phyloP scores from a whole-genome alignment of 1,140 invertebrate genomes.

The Bombyx mori region ASM3026992v2 NC_085128.1:6007001-6007500 shows the following conservation, averaged over 20 bases:
- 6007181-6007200: not conserved
- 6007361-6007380: conserved; percentile 56
- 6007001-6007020: too few relatives aligned
- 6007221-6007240: conserved; percentile 15
- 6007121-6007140: too few relatives aligned
- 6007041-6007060: not conserved
- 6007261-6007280: conserved; percentile 34
- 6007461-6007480: conserved; percentile 57
- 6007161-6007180: not conserved
- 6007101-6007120: too few relatives aligned
- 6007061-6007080: too few relatives aligned
- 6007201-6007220: not conserved
- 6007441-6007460: conserved; percentile 52
- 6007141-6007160: too few relatives aligned
- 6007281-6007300: conserved; percentile 35
- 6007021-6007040: not conserved
- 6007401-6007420: conserved; percentile 63
- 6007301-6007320: conserved; percentile 53
- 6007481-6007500: conserved; percentile 68
- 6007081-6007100: too few relatives aligned
- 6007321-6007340: conserved; percentile 69
- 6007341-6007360: conserved; percentile 51
- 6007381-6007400: conserved; percentile 33
- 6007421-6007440: conserved; percentile 65
- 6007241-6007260: conserved; percentile 31